A percentile compares a stretch with the other conserved stretches of the same genome.
These are phyloP conservation scores for Tiaroga cobitis DNA, from an alignment of 2,797 vertebrate species.

Conservation along the genomic window DNA sequence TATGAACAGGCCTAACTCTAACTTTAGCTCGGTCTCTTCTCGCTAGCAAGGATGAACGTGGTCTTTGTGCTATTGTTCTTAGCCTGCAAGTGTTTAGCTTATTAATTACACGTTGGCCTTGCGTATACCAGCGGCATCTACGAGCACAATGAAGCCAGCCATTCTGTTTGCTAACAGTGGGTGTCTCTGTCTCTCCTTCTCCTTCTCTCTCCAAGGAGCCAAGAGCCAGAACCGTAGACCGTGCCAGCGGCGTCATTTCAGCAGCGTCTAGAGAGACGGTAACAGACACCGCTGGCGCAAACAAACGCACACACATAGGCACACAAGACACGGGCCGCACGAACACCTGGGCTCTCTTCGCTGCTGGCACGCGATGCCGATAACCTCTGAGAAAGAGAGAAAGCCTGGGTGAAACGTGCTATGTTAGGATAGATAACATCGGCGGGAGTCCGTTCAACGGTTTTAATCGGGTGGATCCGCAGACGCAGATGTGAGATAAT, in stretches of 20 bases:
- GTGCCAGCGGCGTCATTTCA: constrained; percentile 38
- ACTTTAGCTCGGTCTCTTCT: not conserved
- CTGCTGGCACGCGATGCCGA: constrained; percentile 7
- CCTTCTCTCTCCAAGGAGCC: not conserved
- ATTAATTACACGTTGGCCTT: constrained; percentile 30
- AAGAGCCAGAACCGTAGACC: constrained; percentile 1
- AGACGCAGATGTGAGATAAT: not conserved
- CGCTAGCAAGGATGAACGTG: not conserved
- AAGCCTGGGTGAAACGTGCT: not conserved
- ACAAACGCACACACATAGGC: constrained; percentile 36
- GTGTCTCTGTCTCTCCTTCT: constrained; percentile 2
- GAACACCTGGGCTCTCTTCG: constrained; percentile 30
- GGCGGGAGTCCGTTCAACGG: no score
- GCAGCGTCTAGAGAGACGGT: constrained; percentile 43
- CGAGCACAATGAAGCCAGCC: constrained; percentile 23
- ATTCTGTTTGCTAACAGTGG: constrained; percentile 41
- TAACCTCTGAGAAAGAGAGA: constrained; percentile 28
- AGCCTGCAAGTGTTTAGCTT: constrained; percentile 29
- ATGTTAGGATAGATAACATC: constrained; percentile 32
- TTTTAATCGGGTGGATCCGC: not conserved
- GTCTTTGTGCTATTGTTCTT: constrained; percentile 23
- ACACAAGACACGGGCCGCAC: constrained; percentile 2
- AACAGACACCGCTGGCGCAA: constrained; percentile 49
- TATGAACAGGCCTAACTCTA: not conserved
- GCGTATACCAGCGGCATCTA: constrained; percentile 30